Conservation (phyloP, 2,113 vertebrate species). For the Ivindomyrus marchei region DNA sequence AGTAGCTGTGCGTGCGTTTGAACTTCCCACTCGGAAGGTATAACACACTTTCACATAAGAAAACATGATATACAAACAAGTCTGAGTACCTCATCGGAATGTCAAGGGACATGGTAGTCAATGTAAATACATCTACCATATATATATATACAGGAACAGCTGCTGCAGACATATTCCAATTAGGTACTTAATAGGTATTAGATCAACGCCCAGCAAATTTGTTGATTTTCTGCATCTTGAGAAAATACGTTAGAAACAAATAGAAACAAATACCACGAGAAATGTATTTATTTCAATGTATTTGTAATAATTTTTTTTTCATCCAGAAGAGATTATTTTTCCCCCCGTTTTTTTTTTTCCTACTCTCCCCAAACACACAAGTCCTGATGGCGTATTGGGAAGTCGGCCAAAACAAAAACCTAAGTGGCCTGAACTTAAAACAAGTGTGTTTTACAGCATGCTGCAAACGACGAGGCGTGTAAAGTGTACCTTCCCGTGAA, state of each 20-base stretch:
- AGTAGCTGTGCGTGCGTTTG: neutral
- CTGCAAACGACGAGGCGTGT: neutral
- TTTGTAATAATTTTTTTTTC: neutral
- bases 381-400: neutral
- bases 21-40: neutral
- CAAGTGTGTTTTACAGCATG: neutral
- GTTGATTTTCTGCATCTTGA: neutral
- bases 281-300: neutral
- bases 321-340: neutral
- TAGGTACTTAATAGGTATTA: neutral
- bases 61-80: neutral
- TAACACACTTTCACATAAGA: neutral
- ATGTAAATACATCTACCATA: neutral
- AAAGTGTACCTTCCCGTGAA: neutral
- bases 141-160: neutral
- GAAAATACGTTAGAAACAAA: neutral
- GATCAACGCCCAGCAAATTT: neutral
- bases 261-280: neutral
- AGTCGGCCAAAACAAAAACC: neutral
- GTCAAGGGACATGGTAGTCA: neutral
- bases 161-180: neutral
- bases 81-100: neutral
- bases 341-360: no score
- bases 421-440: neutral
- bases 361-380: neutral